Conservation (phyloP, 2,113 vertebrate species). For the Leucopsar rothschildi region DNA sequence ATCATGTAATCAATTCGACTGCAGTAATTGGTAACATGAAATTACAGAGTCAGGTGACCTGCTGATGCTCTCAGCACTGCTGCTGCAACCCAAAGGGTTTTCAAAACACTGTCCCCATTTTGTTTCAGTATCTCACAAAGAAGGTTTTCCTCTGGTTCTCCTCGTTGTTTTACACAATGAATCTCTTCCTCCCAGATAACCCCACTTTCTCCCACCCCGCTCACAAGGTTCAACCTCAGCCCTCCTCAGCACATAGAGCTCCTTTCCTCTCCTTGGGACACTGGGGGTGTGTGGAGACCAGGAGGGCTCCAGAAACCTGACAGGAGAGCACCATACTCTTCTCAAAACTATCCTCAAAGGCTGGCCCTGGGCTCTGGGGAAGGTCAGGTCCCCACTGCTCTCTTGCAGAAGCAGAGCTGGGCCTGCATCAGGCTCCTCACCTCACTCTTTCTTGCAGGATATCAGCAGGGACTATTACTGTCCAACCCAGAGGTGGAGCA, state of each 20-base stretch:
- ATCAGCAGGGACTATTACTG: neutral
- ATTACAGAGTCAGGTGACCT: constrained; percentile 21
- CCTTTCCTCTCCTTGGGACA: neutral
- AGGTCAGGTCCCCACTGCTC: neutral
- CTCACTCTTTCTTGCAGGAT: neutral
- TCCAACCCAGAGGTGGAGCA: neutral
- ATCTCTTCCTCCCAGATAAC: neutral
- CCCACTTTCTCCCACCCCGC: neutral
- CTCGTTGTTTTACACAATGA: neutral
- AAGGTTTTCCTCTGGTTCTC: neutral
- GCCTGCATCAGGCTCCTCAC: neutral
- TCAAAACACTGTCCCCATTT: neutral
- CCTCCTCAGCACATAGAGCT: neutral
- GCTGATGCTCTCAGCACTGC: neutral
- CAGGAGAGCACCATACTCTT: neutral
- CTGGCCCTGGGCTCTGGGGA: neutral
- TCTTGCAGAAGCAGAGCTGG: neutral
- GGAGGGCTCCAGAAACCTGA: neutral
- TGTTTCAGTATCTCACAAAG: neutral
- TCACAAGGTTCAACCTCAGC: neutral
- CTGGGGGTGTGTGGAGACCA: neutral
- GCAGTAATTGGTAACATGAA: constrained; percentile 37
- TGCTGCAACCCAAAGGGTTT: neutral
- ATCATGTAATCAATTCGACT: constrained; percentile 40
- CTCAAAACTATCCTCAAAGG: neutral